Percentiles rank a stretch among this genome's conserved stretches.
Conservation (phyloP, 2,797 vertebrate genomes). For the Crenuchus spilurus region DNA sequence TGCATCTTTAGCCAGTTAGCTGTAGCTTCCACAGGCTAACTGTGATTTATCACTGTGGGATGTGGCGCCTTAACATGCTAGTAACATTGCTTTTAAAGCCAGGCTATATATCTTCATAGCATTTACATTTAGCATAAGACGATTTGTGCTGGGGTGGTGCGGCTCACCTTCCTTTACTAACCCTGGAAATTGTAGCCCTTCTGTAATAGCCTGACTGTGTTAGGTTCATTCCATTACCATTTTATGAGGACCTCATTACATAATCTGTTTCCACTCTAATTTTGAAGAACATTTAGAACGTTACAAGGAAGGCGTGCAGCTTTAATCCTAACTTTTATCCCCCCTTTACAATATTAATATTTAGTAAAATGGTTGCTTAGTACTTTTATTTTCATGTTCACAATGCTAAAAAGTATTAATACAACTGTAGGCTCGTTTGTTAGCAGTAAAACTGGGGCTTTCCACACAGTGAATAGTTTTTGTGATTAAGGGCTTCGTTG, state of each 20-base stretch:
- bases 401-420: constrained; percentile 22
- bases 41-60: constrained; percentile 46
- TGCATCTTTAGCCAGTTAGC: constrained; percentile 44
- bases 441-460: constrained; percentile 11
- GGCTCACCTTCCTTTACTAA: constrained; percentile 17
- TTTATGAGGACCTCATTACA: constrained; percentile 22
- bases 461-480: neutral
- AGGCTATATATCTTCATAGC: constrained; percentile 37
- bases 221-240: constrained; percentile 37
- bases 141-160: constrained; percentile 12
- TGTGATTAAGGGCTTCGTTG: neutral
- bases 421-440: constrained; percentile 15
- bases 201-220: constrained; percentile 1
- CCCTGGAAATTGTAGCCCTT: constrained; percentile 17
- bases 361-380: constrained; percentile 32
- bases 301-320: neutral
- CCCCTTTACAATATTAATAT: constrained; percentile 1
- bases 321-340: constrained; percentile 32
- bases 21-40: constrained; percentile 34
- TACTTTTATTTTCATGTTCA: constrained; percentile 34
- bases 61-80: constrained; percentile 26
- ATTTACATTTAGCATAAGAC: constrained; percentile 30
- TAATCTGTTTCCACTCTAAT: constrained; percentile 40
- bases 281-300: constrained; percentile 34
- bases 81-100: constrained; percentile 40